These are phyloP conservation scores for Quadriops clusia DNA, from an alignment of 2,888 invertebrate genomes.

Conservation along the genomic window DNA sequence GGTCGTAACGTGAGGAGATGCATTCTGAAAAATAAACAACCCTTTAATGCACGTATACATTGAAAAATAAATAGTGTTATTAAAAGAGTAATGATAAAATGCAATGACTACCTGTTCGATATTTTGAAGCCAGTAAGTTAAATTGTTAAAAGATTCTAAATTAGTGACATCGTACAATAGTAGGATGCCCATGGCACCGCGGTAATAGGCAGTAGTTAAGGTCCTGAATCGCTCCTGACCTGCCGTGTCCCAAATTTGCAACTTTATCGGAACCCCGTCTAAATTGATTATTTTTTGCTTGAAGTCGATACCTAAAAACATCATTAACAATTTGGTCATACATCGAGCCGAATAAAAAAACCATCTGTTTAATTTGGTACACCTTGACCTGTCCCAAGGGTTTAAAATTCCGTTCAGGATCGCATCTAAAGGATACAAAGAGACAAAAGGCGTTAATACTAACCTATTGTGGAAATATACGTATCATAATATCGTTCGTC, in stretches of 20 bases:
- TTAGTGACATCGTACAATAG: slow-evolving; percentile 87
- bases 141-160: slow-evolving; percentile 78
- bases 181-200: slow-evolving; percentile 84
- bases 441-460: slow-evolving; percentile 34
- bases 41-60: slow-evolving; percentile 1
- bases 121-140: slow-evolving; percentile 82
- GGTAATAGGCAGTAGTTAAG: slow-evolving; percentile 76
- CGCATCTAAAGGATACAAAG: too few species aligned
- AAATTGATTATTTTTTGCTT: slow-evolving; percentile 81
- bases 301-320: slow-evolving; percentile 77
- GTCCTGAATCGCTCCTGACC: slow-evolving; percentile 66
- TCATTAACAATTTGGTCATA: too few species aligned
- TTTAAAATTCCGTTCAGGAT: too few species aligned
- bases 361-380: too few species aligned
- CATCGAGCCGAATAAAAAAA: too few species aligned
- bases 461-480: slow-evolving; percentile 83
- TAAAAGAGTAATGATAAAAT: too few species aligned
- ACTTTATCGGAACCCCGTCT: slow-evolving; percentile 74
- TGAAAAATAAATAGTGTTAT: slow-evolving; percentile 8
- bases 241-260: slow-evolving; percentile 83
- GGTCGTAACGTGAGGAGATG: slow-evolving; percentile 76
- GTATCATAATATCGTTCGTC: slow-evolving; percentile 84
- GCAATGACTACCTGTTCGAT: slow-evolving; percentile 63
- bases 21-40: slow-evolving; percentile 49
- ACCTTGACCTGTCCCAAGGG: too few species aligned